Evolutionary conservation across 1,140 invertebrate species (phyloP).

Genomic region (Probaryconus sp.): DNA sequence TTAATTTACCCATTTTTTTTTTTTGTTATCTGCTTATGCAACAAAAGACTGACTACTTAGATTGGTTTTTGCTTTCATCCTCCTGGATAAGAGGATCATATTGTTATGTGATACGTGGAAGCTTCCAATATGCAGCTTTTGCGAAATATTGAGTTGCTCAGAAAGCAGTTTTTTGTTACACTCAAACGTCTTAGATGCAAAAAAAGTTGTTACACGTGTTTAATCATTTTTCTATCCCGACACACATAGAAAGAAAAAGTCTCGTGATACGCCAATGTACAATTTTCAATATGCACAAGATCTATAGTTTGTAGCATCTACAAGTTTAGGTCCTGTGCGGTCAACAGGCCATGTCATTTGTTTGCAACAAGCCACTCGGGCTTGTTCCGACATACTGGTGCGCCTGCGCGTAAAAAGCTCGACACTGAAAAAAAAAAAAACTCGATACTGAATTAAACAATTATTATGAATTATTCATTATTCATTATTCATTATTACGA

Average conservation of each 20-base stretch:
- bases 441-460: too few relatives aligned
- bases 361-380: too few relatives aligned
- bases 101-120: constrained; percentile 32
- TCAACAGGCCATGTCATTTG: too few relatives aligned
- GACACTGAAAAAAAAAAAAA: too few relatives aligned
- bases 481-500: too few relatives aligned
- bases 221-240: not conserved
- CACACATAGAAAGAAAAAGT: not conserved
- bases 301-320: too few relatives aligned
- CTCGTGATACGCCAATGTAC: too few relatives aligned
- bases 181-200: not conserved
- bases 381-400: too few relatives aligned
- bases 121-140: constrained; percentile 41
- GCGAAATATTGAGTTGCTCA: constrained; percentile 40
- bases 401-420: too few relatives aligned
- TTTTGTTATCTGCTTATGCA: constrained; percentile 20
- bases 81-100: constrained; percentile 43
- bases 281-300: too few relatives aligned
- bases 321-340: too few relatives aligned
- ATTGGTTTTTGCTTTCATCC: constrained; percentile 35
- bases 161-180: not conserved
- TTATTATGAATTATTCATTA: too few relatives aligned
- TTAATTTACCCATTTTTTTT: constrained; percentile 26
- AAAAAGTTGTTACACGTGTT: not conserved
- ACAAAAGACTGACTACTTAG: constrained; percentile 29